Evolutionary conservation across 2,797 vertebrate genomes (phyloP).

Genomic region (Acrocephalus scirpaceus): DNA sequence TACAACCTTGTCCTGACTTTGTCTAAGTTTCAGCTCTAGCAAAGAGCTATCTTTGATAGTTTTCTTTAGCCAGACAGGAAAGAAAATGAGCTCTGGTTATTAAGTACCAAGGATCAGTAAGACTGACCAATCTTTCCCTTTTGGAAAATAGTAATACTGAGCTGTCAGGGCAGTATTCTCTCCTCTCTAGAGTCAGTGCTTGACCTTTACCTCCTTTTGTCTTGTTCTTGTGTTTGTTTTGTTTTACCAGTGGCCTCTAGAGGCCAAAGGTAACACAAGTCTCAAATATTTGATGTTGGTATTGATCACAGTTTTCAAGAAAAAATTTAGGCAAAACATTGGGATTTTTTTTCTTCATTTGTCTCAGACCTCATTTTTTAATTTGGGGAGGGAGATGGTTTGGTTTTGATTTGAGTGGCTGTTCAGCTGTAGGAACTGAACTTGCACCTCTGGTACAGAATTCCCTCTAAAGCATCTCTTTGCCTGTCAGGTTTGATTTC

Average conservation of each 20-base stretch:
- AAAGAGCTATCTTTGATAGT: not conserved
- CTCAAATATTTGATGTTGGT: not conserved
- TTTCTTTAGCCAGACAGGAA: not conserved
- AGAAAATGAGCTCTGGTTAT: not conserved
- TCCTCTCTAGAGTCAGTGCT: not conserved
- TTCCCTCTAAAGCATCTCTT: not conserved
- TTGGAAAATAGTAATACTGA: not conserved
- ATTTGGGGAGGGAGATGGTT: not conserved
- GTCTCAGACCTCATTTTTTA: not conserved
- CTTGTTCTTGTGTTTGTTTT: not conserved
- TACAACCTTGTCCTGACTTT: not conserved
- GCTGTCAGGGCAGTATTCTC: not conserved
- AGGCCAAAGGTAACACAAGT: not conserved
- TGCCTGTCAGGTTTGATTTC: slow-evolving; percentile 89
- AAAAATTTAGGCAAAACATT: not conserved
- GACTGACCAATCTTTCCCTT: not conserved
- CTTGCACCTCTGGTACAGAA: not conserved
- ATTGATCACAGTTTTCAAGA: not conserved
- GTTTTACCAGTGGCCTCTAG: not conserved
- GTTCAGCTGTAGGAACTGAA: not conserved
- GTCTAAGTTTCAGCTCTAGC: not conserved
- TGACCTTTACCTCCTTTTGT: not conserved
- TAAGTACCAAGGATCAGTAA: not conserved
- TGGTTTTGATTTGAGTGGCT: not conserved
- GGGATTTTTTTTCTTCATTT: not conserved